phyloP scores from a whole-genome alignment of 2,113 vertebrate genomes.

The Zapornia atra region DNA sequence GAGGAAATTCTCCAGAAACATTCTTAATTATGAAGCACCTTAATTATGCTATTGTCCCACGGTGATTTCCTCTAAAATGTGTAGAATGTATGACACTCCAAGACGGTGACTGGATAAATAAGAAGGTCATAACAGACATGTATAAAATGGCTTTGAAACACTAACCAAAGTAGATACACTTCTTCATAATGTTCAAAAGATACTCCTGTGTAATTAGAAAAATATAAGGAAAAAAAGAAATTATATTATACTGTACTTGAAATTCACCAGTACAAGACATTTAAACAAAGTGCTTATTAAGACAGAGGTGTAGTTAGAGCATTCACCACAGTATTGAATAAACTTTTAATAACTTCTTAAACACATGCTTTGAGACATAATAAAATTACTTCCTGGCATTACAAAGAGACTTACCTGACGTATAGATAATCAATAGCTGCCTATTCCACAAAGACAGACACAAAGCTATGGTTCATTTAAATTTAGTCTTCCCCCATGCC shows the following conservation, averaged over 20 bases:
- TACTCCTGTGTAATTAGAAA: background rate
- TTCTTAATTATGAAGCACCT: background rate
- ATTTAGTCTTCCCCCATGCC: too few species aligned
- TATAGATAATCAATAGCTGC: constrained; percentile 49
- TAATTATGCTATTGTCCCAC: background rate
- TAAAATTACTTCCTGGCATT: constrained; percentile 32
- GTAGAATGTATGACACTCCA: fast-evolving
- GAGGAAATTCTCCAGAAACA: background rate
- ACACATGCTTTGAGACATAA: constrained; percentile 13
- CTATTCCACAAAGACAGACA: constrained; percentile 20
- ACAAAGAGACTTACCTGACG: constrained; percentile 18
- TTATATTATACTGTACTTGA: background rate
- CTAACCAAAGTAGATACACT: background rate
- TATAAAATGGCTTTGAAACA: background rate
- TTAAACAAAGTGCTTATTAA: background rate
- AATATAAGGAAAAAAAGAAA: fast-evolving
- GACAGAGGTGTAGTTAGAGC: background rate
- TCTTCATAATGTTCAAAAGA: background rate
- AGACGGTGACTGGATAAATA: background rate
- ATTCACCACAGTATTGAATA: background rate
- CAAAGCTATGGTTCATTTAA: background rate
- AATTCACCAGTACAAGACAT: background rate
- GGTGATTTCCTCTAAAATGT: background rate
- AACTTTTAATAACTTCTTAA: constrained; percentile 57
- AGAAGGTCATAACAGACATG: background rate